Evolutionary conservation across 2,113 vertebrate species (phyloP).

Genomic region (Aythya baeri): DNA sequence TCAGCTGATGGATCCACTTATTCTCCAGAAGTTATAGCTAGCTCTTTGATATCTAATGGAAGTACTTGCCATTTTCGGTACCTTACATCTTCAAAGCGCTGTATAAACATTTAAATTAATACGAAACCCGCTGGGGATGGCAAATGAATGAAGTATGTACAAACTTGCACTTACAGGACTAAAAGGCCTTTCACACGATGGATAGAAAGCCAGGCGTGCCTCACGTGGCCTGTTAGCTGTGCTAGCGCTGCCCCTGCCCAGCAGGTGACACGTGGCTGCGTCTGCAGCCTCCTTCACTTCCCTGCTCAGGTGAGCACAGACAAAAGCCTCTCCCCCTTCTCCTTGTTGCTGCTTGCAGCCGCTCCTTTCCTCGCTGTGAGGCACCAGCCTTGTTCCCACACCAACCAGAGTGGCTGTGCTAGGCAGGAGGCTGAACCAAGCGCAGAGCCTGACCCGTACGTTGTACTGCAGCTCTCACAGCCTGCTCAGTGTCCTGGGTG

Average conservation of each 20-base stretch:
- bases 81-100: conserved; percentile 53
- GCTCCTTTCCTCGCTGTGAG: background rate
- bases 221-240: background rate
- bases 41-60: conserved; percentile 51
- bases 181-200: background rate
- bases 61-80: conserved; percentile 29
- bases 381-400: background rate
- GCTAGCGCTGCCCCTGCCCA: background rate
- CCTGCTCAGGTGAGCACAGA: background rate
- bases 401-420: background rate
- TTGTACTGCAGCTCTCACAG: accelerated
- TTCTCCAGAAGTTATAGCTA: background rate
- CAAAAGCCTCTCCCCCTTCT: background rate
- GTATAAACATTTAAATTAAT: conserved; percentile 57
- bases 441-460: background rate
- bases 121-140: conserved; percentile 4
- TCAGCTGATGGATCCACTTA: conserved; percentile 22
- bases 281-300: background rate
- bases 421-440: background rate
- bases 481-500: background rate
- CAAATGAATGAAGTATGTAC: conserved; percentile 30
- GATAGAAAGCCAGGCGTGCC: background rate
- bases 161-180: conserved; percentile 16
- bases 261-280: background rate
- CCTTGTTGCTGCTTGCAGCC: background rate